Conservation (phyloP, 2,113 vertebrate genomes). For the Chrysemys picta region DNA sequence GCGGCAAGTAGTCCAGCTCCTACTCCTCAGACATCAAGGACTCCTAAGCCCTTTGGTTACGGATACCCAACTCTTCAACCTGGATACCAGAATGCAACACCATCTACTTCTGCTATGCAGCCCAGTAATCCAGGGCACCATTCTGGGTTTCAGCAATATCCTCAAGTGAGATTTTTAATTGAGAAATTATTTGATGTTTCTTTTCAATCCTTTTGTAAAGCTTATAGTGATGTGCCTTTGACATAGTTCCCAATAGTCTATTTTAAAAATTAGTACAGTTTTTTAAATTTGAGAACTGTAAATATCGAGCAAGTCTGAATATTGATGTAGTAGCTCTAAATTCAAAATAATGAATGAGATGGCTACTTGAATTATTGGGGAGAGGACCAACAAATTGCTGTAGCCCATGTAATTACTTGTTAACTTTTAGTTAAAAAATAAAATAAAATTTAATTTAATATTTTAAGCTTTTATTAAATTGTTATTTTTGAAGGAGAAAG, state of each 20-base stretch:
- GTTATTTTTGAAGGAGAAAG: neutral
- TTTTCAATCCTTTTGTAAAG: neutral
- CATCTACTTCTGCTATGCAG: slow-evolving; percentile 72
- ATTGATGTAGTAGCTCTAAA: neutral
- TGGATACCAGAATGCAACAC: slow-evolving; percentile 84
- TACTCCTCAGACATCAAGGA: slow-evolving; percentile 78
- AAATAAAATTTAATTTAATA: neutral
- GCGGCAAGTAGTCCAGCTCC: slow-evolving; percentile 77
- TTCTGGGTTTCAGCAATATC: slow-evolving; percentile 83
- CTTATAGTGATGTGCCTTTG: neutral
- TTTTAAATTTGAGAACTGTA: neutral
- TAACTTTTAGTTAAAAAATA: neutral
- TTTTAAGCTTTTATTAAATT: neutral
- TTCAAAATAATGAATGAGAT: neutral
- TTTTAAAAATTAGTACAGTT: neutral
- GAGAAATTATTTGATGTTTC: neutral
- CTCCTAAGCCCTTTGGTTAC: slow-evolving; percentile 87
- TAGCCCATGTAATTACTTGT: neutral
- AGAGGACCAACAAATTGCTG: neutral
- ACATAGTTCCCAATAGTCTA: neutral
- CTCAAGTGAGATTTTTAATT: slow-evolving; percentile 77
- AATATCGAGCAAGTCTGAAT: neutral
- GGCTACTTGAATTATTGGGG: neutral
- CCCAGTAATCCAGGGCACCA: slow-evolving; percentile 74
- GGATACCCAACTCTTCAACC: slow-evolving; percentile 89